phyloP scores from a whole-genome alignment of 2,797 vertebrate species.

The Eremophila alpestris region DNA sequence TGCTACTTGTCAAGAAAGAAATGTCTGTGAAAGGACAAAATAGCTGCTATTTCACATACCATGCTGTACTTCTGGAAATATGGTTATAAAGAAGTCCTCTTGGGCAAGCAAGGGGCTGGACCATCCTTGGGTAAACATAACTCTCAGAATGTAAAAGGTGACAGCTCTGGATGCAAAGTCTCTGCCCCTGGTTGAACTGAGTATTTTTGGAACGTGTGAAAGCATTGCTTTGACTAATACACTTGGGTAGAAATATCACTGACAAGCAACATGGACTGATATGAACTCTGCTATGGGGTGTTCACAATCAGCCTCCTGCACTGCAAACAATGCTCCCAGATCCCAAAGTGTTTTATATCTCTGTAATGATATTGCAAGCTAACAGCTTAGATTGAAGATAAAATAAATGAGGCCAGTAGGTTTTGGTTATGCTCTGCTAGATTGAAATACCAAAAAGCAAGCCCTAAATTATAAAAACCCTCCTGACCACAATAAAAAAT shows the following conservation, averaged over 20 bases:
- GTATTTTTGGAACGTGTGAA: background rate
- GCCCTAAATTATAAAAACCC: background rate
- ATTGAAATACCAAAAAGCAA: background rate
- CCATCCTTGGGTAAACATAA: background rate
- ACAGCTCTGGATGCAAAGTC: background rate
- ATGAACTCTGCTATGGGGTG: background rate
- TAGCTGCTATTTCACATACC: background rate
- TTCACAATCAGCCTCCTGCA: background rate
- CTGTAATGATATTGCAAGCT: background rate
- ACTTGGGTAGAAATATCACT: background rate
- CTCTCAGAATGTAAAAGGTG: background rate
- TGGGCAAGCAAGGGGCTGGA: rapidly evolving
- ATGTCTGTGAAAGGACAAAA: background rate
- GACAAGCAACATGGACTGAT: background rate
- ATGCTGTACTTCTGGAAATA: background rate
- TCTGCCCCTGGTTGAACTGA: rapidly evolving
- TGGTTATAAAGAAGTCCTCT: background rate
- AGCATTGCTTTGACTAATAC: background rate
- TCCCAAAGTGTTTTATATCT: background rate
- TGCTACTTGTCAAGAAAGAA: background rate
- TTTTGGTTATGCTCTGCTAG: background rate
- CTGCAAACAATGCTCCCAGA: background rate
- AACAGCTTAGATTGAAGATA: background rate
- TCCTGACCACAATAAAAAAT: background rate
- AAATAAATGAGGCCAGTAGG: background rate